phyloP scores from a whole-genome alignment of 1,140 invertebrate genomes.

The Drosophila mayri region DNA sequence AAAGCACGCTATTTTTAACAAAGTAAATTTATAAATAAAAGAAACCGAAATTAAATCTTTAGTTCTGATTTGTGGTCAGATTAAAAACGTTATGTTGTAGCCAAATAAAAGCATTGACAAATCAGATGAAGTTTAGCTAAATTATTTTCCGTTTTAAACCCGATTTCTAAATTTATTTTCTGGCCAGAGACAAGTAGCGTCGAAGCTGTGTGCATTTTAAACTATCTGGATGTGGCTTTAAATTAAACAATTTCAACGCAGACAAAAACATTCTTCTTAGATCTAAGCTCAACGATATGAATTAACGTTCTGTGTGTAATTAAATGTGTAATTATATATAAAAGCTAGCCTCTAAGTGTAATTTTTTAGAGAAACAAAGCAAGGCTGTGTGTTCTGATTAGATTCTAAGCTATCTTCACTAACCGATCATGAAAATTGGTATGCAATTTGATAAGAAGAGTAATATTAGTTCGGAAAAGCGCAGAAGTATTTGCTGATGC shows the following conservation, averaged over 20 bases:
- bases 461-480: conserved; percentile 24
- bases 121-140: conserved; percentile 47
- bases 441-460: conserved; percentile 21
- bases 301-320: conserved; percentile 57
- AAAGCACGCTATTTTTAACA: conserved; percentile 63
- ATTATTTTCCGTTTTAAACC: not conserved
- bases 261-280: conserved; percentile 20
- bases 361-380: conserved; percentile 84
- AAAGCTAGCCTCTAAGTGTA: conserved; percentile 66
- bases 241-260: conserved; percentile 38
- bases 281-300: conserved; percentile 35
- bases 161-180: conserved; percentile 1
- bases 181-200: not conserved
- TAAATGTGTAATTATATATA: conserved; percentile 60
- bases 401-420: conserved; percentile 50
- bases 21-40: conserved; percentile 40
- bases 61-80: conserved; percentile 17
- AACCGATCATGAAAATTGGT: conserved; percentile 16
- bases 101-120: conserved; percentile 71
- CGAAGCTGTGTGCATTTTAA: conserved; percentile 61
- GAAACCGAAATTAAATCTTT: conserved; percentile 11
- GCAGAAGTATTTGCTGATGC: conserved; percentile 53
- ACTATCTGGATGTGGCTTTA: conserved; percentile 80
- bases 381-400: conserved; percentile 84
- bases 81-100: conserved; percentile 18